Conservation (phyloP, 2,113 vertebrate species). For the Myanophis thanlyinensis region DNA sequence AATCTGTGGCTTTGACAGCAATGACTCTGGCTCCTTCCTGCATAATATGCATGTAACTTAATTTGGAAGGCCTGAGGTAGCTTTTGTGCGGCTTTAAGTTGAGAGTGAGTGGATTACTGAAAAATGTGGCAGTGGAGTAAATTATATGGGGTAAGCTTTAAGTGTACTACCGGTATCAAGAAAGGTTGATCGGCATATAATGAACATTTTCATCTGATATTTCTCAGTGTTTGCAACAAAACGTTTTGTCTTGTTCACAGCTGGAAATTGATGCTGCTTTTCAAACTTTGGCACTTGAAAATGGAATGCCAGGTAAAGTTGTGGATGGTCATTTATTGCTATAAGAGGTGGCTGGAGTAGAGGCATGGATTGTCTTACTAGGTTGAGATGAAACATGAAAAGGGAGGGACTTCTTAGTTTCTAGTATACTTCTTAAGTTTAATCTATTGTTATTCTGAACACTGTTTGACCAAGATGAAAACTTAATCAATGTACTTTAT, state of each 20-base stretch:
- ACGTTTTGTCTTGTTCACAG: neutral
- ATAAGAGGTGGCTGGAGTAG: neutral
- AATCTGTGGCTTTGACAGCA: neutral
- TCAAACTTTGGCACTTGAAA: neutral
- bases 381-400: neutral
- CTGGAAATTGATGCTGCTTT: slow-evolving; percentile 5
- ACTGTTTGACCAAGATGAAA: neutral
- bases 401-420: neutral
- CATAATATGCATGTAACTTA: neutral
- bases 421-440: neutral
- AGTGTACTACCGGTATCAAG: neutral
- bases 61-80: neutral
- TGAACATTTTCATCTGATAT: neutral
- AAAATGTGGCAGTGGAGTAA: neutral
- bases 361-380: neutral
- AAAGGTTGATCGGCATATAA: neutral
- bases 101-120: neutral
- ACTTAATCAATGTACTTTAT: neutral
- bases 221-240: neutral
- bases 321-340: neutral
- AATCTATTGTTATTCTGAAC: neutral
- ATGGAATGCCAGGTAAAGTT: neutral
- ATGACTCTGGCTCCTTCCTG: neutral
- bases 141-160: neutral
- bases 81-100: neutral